phyloP scores from a whole-genome alignment of 2,888 invertebrate species.

The Xanthia togata region DNA sequence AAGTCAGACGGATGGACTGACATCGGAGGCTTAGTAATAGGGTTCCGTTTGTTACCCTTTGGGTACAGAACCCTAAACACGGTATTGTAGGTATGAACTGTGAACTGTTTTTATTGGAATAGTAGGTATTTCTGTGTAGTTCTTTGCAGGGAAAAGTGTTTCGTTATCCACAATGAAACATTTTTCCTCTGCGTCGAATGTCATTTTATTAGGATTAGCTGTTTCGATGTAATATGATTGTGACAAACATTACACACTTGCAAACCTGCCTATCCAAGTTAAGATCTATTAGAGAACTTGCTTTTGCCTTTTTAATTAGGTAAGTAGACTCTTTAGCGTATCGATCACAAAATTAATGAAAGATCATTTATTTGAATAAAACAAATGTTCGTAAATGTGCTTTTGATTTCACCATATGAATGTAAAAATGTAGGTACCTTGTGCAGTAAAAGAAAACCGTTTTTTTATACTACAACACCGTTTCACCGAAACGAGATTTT shows the following conservation, averaged over 20 bases:
- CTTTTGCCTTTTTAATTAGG: not conserved
- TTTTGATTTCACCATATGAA: not conserved
- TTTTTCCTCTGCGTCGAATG: not conserved
- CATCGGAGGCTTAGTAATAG: too few species aligned
- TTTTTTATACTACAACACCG: conserved; percentile 2
- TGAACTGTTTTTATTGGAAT: conserved; percentile 6
- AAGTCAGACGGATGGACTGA: too few species aligned
- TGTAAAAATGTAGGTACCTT: conserved; percentile 7
- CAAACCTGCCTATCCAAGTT: not conserved
- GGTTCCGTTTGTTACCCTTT: too few species aligned
- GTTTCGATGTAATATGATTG: not conserved
- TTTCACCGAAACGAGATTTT: conserved; percentile 21
- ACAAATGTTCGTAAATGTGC: not conserved
- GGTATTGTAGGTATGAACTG: not conserved
- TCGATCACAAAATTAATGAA: not conserved
- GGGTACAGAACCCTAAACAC: too few species aligned
- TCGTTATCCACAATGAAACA: not conserved
- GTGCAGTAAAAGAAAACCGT: not conserved
- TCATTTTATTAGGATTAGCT: not conserved
- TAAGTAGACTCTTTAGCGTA: not conserved
- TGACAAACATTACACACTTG: not conserved
- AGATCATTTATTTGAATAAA: not conserved
- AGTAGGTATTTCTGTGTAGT: conserved; percentile 1
- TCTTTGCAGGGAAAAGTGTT: not conserved
- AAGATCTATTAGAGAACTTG: not conserved